Percentiles rank a stretch among this genome's conserved stretches.
Evolutionary conservation across 1,140 invertebrate species (phyloP).

Genomic region (Caenorhabditis remanei): DNA sequence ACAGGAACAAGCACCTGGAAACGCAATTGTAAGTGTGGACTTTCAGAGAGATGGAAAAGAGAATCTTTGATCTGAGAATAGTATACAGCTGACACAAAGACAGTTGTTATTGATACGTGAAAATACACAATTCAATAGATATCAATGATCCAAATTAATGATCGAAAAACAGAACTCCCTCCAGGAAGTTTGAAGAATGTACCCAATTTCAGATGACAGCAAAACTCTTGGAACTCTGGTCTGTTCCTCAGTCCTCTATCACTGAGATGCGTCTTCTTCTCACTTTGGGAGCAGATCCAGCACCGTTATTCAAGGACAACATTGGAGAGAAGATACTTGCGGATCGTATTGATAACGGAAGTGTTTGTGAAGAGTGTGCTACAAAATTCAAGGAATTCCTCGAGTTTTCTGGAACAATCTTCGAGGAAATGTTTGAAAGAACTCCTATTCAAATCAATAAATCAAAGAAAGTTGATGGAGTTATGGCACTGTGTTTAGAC

Average conservation of each 20-base stretch:
- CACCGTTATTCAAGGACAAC: constrained; percentile 67
- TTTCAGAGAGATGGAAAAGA: constrained; percentile 21
- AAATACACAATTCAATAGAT: constrained; percentile 14
- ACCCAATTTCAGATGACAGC: constrained; percentile 67
- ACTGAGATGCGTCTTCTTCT: constrained; percentile 72
- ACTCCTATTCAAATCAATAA: constrained; percentile 57
- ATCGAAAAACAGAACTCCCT: constrained; percentile 7
- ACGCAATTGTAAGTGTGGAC: constrained; percentile 4
- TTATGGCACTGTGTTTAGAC: constrained; percentile 72
- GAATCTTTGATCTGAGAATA: constrained; percentile 3
- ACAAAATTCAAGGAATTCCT: constrained; percentile 62
- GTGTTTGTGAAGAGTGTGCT: constrained; percentile 56
- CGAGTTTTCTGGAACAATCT: constrained; percentile 60
- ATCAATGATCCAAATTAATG: constrained; percentile 40
- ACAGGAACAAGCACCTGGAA: constrained; percentile 20
- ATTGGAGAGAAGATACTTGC: constrained; percentile 68
- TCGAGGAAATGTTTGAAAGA: constrained; percentile 64
- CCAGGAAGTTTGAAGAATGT: background rate
- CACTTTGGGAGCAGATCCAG: constrained; percentile 69
- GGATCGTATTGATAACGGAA: constrained; percentile 66
- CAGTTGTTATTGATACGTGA: background rate
- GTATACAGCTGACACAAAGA: background rate
- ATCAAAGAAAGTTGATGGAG: constrained; percentile 58
- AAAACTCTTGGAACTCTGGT: constrained; percentile 71
- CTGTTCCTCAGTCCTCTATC: constrained; percentile 71